Evolutionary conservation across 2,797 vertebrate species (phyloP).

Genomic region (Sphenopsis melanotis): DNA sequence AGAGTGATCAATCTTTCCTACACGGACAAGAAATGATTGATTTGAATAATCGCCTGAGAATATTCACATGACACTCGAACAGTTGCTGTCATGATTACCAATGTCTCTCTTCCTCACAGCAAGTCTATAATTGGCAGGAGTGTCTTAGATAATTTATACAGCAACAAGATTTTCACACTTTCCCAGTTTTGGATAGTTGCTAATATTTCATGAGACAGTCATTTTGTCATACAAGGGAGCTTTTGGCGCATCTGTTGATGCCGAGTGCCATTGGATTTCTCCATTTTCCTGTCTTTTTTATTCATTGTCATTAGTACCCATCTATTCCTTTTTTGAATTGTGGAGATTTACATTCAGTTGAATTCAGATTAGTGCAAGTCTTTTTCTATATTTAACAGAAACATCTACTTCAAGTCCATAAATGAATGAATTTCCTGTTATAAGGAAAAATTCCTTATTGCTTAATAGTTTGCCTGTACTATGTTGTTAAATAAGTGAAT

Average conservation of each 20-base stretch:
- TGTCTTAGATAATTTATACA: constrained; percentile 58
- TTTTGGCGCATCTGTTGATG: constrained; percentile 2
- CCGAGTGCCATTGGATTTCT: not conserved
- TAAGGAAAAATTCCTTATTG: not conserved
- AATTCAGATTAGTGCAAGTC: not conserved
- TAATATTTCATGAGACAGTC: constrained; percentile 53
- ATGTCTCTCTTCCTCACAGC: constrained; percentile 35
- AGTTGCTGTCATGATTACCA: constrained; percentile 46
- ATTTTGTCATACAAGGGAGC: constrained; percentile 19
- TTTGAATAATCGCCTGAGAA: constrained; percentile 32
- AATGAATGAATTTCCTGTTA: not conserved
- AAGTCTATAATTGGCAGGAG: constrained; percentile 51
- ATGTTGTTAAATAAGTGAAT: not conserved
- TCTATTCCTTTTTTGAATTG: not conserved
- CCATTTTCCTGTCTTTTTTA: not conserved
- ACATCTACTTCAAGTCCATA: not conserved
- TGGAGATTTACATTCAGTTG: not conserved
- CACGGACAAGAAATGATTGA: constrained; percentile 27
- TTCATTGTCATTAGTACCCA: not conserved
- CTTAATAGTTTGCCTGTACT: not conserved
- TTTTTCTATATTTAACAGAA: not conserved
- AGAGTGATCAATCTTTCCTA: constrained; percentile 42
- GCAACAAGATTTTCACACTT: constrained; percentile 54
- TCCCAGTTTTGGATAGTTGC: constrained; percentile 20
- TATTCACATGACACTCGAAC: constrained; percentile 27